Evolutionary conservation across 1,140 invertebrate genomes (phyloP), one percentile per base, ranked within the genome.

Genomic region (Lordiphosa collinella): DNA sequence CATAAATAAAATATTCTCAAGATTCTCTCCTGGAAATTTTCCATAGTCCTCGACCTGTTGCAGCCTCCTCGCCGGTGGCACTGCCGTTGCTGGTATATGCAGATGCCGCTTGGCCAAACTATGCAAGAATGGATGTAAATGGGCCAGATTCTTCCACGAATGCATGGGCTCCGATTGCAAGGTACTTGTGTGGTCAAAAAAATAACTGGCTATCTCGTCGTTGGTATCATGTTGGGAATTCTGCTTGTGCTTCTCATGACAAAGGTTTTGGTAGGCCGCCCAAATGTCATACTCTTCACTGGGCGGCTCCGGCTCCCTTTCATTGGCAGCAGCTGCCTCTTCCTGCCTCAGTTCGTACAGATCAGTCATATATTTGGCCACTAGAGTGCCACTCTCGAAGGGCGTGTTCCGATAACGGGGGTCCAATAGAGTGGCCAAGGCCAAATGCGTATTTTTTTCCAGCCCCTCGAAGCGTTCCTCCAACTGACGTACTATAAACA

Each of bases 341-440:
- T 47, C 44, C 10, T 40, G 49, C 9, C 35, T 52, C 0, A 54
- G 38, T 2, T 60, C 52, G 9, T 57, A 61, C 7, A 73, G 16
- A 22, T 70, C 36, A 2, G 49, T 70, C 61, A 66, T 65, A 49
- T 73, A 70, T 34, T 70, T 65, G 10, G 52, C 52, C n/a, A 65
- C 35, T 31, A 70, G 5, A 2, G 43, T n/a, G 2, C 51, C 34
- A 29, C 25, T 61, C 14, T 57, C 47, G 7, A 73, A 73, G 0
- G 70, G 70, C 49, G 61, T 61, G 34, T 65, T 73, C 1, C 66
- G 66, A 22, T 65, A 73, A 2, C 70, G 61, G 0, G 70, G 70
- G 47, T 70, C 70, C 16, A 73, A 5, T 3, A 73, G 22, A 36
- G 48, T 70, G 0, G 65, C 41, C 10, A 70, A 18, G 0, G 70